Evolutionary conservation across 2,888 invertebrate genomes (phyloP).

Genomic region (Heliconius ethilla): DNA sequence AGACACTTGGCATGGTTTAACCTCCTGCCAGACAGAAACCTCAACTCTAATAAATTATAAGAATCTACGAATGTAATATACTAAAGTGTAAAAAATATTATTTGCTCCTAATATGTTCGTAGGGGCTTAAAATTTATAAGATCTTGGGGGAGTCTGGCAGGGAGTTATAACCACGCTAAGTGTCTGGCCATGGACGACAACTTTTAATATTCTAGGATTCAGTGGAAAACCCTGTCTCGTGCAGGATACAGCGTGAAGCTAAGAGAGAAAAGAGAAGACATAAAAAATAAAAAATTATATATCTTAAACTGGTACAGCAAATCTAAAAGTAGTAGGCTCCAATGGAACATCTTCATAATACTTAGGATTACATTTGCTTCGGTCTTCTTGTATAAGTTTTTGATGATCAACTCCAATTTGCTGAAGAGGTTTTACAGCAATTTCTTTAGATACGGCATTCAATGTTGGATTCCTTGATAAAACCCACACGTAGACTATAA

Average conservation of each 20-base stretch:
- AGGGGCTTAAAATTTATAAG: too few relatives aligned
- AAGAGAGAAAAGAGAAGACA: neutral
- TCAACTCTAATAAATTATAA: too few relatives aligned
- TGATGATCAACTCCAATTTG: slow-evolving; percentile 54
- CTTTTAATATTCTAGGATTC: neutral
- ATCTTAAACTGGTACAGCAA: slow-evolving; percentile 59
- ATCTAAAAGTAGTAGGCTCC: slow-evolving; percentile 66
- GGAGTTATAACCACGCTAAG: too few relatives aligned
- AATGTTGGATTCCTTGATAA: slow-evolving; percentile 62
- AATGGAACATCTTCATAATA: slow-evolving; percentile 60
- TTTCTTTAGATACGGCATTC: slow-evolving; percentile 65
- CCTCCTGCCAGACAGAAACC: too few relatives aligned
- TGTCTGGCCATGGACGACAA: too few relatives aligned
- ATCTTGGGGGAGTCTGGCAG: too few relatives aligned
- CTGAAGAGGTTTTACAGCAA: slow-evolving; percentile 60
- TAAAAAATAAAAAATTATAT: neutral
- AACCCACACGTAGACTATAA: slow-evolving; percentile 73
- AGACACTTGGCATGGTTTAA: too few relatives aligned
- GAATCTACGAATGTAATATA: too few relatives aligned
- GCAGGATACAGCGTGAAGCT: neutral
- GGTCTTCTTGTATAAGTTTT: slow-evolving; percentile 59
- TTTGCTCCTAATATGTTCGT: too few relatives aligned
- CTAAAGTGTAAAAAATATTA: too few relatives aligned
- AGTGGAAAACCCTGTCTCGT: neutral
- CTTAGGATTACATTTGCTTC: slow-evolving; percentile 61